Percentiles rank a stretch among this genome's conserved stretches.
Conservation (phyloP, 2,797 vertebrate species). For the Parambassis ranga region DNA sequence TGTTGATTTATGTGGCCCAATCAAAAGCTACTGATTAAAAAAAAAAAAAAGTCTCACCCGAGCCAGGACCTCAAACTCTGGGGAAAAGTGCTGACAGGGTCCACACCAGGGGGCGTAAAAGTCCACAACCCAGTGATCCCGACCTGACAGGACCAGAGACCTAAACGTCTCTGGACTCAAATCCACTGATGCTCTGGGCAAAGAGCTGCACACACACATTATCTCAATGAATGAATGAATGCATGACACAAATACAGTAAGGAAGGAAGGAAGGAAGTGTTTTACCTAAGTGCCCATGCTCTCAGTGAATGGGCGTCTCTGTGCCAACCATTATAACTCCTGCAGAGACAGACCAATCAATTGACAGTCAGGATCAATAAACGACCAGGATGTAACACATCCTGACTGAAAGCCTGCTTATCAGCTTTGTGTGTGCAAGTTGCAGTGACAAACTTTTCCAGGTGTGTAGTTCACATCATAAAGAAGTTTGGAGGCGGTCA, state of each 20-base stretch:
- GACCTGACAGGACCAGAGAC: slow-evolving; percentile 85
- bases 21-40: background rate
- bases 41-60: slow-evolving; percentile 76
- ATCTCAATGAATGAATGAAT: background rate
- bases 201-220: slow-evolving; percentile 75
- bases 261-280: background rate
- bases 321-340: slow-evolving; percentile 92
- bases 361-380: background rate
- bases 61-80: slow-evolving; percentile 93
- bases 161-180: slow-evolving; percentile 88
- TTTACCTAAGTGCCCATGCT: slow-evolving; percentile 91
- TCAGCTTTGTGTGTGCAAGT: too few species aligned
- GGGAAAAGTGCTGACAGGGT: slow-evolving; percentile 93
- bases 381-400: background rate
- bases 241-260: background rate
- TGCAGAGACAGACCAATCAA: slow-evolving; percentile 56
- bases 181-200: slow-evolving; percentile 87
- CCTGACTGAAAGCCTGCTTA: too few species aligned
- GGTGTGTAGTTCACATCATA: too few species aligned
- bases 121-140: slow-evolving; percentile 93
- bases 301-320: slow-evolving; percentile 90
- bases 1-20: background rate
- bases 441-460: too few species aligned
- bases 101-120: slow-evolving; percentile 98
- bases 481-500: too few species aligned